Evolutionary conservation across 2,888 invertebrate genomes (phyloP).

Genomic region (Chironomus tentans): DNA sequence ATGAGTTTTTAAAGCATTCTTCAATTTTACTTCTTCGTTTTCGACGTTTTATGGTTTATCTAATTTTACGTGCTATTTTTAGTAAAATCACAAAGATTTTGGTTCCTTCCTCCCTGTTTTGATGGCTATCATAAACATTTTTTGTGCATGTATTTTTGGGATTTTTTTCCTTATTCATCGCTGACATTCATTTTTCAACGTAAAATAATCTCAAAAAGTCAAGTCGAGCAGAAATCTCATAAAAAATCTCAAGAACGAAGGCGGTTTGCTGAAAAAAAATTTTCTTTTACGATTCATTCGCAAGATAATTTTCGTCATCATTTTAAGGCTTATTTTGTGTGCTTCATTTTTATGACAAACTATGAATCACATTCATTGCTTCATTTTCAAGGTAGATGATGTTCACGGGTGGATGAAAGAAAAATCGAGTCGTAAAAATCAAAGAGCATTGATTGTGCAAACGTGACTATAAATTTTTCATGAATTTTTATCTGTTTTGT

Average conservation of each 20-base stretch:
- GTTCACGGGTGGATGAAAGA: too few relatives aligned
- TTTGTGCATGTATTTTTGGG: too few relatives aligned
- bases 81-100: background rate
- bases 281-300: background rate
- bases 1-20: constrained; percentile 24
- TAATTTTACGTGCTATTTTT: background rate
- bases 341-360: too few relatives aligned
- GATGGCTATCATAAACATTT: too few relatives aligned
- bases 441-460: too few relatives aligned
- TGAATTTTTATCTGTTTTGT: too few relatives aligned
- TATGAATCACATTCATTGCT: too few relatives aligned
- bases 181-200: background rate
- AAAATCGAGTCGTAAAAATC: too few relatives aligned
- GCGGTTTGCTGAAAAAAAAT: background rate
- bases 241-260: background rate
- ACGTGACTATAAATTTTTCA: too few relatives aligned
- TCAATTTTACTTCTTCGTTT: background rate
- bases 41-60: constrained; percentile 14
- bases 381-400: too few relatives aligned
- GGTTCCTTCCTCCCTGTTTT: background rate
- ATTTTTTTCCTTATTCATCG: background rate
- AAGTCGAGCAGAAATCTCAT: background rate
- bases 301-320: background rate
- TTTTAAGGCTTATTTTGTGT: too few relatives aligned
- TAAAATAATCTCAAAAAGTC: background rate